Base-by-base conservation (phyloP, 2,113 vertebrate species). In the Atrichornis clamosus region DNA sequence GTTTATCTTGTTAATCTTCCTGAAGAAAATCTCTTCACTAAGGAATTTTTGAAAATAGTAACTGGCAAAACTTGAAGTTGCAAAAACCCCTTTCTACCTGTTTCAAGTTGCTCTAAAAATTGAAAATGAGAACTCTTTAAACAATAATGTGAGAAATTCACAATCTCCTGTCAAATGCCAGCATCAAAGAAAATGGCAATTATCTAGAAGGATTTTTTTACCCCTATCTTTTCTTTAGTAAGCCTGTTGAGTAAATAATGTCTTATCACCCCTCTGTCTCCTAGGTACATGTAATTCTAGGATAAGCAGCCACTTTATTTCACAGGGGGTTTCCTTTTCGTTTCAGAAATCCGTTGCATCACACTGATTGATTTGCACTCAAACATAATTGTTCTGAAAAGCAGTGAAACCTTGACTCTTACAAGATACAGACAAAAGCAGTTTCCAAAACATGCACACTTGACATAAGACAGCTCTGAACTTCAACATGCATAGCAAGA, bases 401-500 rank as follows among this genome's bases (percentile, higher is more conserved):
- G 88, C 93, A 89, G 92, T 92, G 75, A 95, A 95, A 95, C 56
- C 76, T 90, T 91, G 68, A 82, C 69, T 97, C 79, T 86, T 65
- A 60, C 74, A 81, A 90, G 78, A 90, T 69, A 87, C 74, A 95
- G 84, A 93, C 89, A 84, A 72, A 78, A 92, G 33, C 84, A 77
- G 83, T 97, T 96, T 84, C 73, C 81, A 92, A 91, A 97, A 87
- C 56, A 87, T 95, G 64, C 35, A 84, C 95, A 72, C 44, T 95
- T 97, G 95, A 96, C 67, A 87, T 93, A 96, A 97, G 59, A 84
- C 93, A 97, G 85, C 77, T 84, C 64, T 88, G 82, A 97, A 91
- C 62, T 89, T 91, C 93, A 95, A 95, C 73, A 91, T 78, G n/a
- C 53, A 69, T 52, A 62, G 77, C 30, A 86, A 95, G 96, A 95